Conservation (phyloP, 2,113 vertebrate species). For the Octodon degus region DNA sequence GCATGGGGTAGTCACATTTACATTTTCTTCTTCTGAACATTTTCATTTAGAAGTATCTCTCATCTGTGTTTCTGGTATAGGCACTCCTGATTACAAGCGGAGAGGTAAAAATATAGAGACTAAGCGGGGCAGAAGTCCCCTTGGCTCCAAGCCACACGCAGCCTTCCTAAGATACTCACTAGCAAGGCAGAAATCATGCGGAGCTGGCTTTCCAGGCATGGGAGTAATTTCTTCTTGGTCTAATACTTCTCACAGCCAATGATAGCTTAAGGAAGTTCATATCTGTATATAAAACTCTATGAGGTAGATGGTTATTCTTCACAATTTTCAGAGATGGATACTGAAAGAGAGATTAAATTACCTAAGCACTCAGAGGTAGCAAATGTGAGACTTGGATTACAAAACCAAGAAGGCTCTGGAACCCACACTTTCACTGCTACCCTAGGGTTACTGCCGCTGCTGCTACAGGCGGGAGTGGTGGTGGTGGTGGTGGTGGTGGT, state of each 20-base stretch:
- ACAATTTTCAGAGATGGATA: not conserved
- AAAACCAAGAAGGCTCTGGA: not conserved
- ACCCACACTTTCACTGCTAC: not conserved
- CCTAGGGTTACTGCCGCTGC: not conserved
- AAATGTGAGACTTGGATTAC: not conserved
- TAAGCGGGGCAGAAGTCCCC: not conserved
- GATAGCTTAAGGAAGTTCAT: not conserved
- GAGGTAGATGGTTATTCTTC: not conserved
- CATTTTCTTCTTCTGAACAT: conserved; percentile 70
- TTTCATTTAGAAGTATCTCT: conserved; percentile 69
- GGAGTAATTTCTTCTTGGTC: not conserved
- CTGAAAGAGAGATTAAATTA: not conserved
- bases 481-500: no score
- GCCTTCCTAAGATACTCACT: not conserved
- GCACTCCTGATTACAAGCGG: not conserved
- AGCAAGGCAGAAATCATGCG: not conserved
- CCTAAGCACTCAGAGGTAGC: not conserved
- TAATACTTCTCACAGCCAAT: not conserved
- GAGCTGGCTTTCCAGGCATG: not conserved
- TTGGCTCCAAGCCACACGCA: not conserved
- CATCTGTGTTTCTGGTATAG: not conserved
- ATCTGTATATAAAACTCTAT: not conserved
- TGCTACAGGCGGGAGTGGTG: no score
- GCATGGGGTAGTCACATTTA: conserved; percentile 69
- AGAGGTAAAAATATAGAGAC: conserved; percentile 8